Base-by-base conservation (phyloP, 2,797 vertebrate genomes). In the Coendou prehensilis region DNA sequence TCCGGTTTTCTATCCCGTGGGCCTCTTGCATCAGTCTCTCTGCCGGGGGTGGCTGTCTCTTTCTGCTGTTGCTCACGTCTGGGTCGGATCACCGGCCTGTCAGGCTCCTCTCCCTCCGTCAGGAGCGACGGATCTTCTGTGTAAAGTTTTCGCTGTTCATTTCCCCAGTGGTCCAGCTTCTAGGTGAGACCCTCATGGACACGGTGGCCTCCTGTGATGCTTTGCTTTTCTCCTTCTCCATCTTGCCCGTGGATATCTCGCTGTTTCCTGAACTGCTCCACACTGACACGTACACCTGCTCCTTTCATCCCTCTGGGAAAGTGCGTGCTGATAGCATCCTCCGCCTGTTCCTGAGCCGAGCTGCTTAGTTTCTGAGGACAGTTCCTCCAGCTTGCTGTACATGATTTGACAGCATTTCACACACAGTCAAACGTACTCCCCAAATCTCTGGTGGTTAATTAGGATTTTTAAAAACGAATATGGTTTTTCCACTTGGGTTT, bases 181-280 rank as follows among this genome's bases (percentile, higher is more conserved):
- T 18, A 4, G n/a, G 17, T 13, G 30, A 9, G 64, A 28, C 15
- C 64, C 22, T 52, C 26, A 8, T 0, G 23, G 20, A 2, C 26
- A 2, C 1, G 0, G 8, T 2, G 8, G 50, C 54, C 17, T 22
- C 56, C 33, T n/a, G 0, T 0, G 1, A 6, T 6, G 2, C 0
- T 18, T 30, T 13, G 30, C 10, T 47, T 20, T 37, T 28, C 33
- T 13, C 7, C 5, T 7, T 57, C 13, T 15, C 10, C 17, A 3
- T 17, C 56, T 50, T 2, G 22, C 41, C 28, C n/a, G 0, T 7
- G 4, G 22, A 9, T 14, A 4, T 4, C 2, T 23, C 14, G 54
- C 33, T 59, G 33, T 45, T 30, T 63, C 56, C 73, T 9, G 41
- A 69, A 13, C 8, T 4, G 8, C 28, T 5, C 0, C 10, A 15